These are phyloP conservation scores for Limnothrissa miodon DNA, from an alignment of 2,113 vertebrate genomes.

Conservation along the genomic window DNA sequence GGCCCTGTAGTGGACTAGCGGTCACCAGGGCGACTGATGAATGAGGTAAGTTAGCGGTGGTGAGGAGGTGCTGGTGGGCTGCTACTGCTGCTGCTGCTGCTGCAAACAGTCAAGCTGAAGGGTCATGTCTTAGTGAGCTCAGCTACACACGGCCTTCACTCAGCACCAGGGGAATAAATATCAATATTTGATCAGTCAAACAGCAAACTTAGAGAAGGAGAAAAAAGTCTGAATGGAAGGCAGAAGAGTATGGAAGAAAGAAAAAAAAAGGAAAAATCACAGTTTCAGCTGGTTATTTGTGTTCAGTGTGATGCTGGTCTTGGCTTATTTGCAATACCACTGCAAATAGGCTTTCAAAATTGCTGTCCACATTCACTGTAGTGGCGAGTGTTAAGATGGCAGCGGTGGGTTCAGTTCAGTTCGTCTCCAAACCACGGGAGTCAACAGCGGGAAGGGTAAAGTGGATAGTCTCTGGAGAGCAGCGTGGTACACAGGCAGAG, in stretches of 20 bases:
- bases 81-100: not conserved
- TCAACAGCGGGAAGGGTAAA: not conserved
- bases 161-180: not conserved
- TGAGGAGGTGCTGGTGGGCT: not conserved
- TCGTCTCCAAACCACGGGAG: not conserved
- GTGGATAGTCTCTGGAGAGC: not conserved
- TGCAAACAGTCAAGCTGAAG: not conserved
- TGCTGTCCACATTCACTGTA: not conserved
- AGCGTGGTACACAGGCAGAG: not conserved
- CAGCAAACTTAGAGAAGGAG: not conserved
- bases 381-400: not conserved
- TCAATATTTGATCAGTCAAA: not conserved
- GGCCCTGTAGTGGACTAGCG: not conserved
- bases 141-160: constrained; percentile 8
- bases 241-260: not conserved
- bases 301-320: not conserved
- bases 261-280: not conserved
- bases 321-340: not conserved
- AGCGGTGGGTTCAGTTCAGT: not conserved
- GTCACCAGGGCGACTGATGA: not conserved
- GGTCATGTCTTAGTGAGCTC: not conserved
- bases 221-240: not conserved
- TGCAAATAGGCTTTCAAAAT: not conserved
- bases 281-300: not conserved
- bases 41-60: not conserved